Conservation (phyloP, 2,113 vertebrate species). For the Protomyctophum bolini region DNA sequence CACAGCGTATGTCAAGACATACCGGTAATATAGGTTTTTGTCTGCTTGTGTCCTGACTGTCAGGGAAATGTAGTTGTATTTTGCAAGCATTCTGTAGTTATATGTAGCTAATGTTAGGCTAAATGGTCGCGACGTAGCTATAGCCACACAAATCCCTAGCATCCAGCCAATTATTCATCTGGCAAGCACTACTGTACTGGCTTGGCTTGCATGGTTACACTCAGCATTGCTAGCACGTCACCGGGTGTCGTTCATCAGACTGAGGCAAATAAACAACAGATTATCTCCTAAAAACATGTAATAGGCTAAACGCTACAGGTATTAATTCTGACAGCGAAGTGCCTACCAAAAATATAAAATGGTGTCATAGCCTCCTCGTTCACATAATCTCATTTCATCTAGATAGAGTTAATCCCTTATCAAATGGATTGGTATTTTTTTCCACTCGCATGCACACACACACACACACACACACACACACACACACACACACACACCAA, state of each 20-base stretch:
- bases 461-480: no score
- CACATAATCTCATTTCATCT: neutral
- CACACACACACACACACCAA: no score
- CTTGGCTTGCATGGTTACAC: conserved; percentile 28
- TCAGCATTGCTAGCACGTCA: conserved; percentile 2
- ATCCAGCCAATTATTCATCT: conserved; percentile 71
- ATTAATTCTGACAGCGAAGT: no score
- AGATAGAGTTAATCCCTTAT: conserved; percentile 17
- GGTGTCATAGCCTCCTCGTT: no score
- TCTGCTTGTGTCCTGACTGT: no score
- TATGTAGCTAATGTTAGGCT: conserved; percentile 29
- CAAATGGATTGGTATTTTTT: conserved; percentile 2
- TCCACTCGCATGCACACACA: no score
- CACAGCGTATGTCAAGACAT: conserved; percentile 30
- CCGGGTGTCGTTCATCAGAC: conserved; percentile 13
- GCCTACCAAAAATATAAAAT: no score
- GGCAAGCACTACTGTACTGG: conserved; percentile 24
- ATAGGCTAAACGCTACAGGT: no score
- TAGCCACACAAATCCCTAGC: conserved; percentile 63
- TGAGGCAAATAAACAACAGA: neutral
- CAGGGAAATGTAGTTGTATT: no score
- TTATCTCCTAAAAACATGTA: no score
- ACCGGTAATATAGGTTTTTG: neutral
- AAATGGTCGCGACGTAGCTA: conserved; percentile 53
- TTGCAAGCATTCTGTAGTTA: no score